A percentile compares a stretch with the other conserved stretches of the same genome.
Conservation (phyloP, 2,797 vertebrate genomes). For the Bovichtus variegatus region DNA sequence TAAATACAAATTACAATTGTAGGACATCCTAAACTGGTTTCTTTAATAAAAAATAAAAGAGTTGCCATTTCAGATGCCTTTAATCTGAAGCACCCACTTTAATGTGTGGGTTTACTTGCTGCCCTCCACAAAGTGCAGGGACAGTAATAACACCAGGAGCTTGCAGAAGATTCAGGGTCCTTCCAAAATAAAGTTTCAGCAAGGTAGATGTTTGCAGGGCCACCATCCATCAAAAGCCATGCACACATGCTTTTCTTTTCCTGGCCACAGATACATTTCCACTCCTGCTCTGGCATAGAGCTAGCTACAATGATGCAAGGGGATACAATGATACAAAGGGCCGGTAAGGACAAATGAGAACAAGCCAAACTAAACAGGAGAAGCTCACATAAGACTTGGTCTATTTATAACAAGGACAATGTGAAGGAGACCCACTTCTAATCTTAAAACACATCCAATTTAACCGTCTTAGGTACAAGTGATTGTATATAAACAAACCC, state of each 20-base stretch:
- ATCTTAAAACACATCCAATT: neutral
- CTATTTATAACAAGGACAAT: slow-evolving; percentile 23
- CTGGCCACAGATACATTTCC: neutral
- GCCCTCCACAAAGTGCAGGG: neutral
- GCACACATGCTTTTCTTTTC: neutral
- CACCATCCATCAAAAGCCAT: neutral
- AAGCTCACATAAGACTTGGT: neutral
- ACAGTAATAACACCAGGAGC: neutral
- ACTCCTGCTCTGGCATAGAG: neutral
- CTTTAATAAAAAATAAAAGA: too few relatives aligned
- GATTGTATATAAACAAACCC: slow-evolving; percentile 6
- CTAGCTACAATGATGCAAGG: neutral
- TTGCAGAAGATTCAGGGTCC: neutral
- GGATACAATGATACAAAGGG: neutral
- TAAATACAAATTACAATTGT: too few relatives aligned
- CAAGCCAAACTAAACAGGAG: neutral
- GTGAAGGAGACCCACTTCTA: slow-evolving; percentile 9
- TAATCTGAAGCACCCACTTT: neutral
- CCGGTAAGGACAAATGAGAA: slow-evolving; percentile 9
- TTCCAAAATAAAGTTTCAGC: neutral
- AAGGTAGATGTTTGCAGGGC: neutral
- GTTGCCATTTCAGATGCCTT: neutral
- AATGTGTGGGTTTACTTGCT: neutral
- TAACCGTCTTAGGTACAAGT: neutral
- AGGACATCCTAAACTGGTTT: too few relatives aligned